Evolutionary conservation across 2,888 invertebrate species (phyloP).

Genomic region (Caenorhabditis drosophilae): DNA sequence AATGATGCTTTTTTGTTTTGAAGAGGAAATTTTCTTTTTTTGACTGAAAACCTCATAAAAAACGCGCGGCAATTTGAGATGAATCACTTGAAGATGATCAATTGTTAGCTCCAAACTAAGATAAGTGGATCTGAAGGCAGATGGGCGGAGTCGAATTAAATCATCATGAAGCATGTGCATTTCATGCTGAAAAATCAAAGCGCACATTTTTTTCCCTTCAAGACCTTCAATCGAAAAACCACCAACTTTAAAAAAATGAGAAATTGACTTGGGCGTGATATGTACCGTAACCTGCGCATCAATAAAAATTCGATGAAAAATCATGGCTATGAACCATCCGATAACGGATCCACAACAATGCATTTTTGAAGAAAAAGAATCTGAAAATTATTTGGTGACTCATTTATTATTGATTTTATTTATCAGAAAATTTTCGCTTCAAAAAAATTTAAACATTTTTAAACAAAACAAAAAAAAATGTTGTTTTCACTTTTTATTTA

Average conservation of each 20-base stretch:
- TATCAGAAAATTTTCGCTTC: no score
- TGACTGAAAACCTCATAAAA: conserved; percentile 22
- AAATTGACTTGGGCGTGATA: not conserved
- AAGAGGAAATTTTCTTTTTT: no score
- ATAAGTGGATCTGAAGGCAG: conserved; percentile 22
- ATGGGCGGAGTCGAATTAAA: conserved; percentile 15
- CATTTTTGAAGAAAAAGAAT: no score
- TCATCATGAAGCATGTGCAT: conserved; percentile 9
- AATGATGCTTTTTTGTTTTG: no score
- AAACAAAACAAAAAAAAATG: no score
- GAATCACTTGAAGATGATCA: conserved; percentile 28
- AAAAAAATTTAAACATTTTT: no score
- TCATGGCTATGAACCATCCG: no score
- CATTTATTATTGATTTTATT: no score
- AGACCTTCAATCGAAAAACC: not conserved
- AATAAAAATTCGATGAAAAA: not conserved
- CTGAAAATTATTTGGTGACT: no score
- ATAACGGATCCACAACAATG: no score
- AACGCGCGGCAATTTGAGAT: conserved; percentile 22
- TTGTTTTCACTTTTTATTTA: no score
- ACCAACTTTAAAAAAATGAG: not conserved
- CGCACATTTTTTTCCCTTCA: not conserved
- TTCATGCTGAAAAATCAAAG: conserved; percentile 16
- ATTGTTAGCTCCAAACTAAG: conserved; percentile 26
- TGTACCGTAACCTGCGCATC: not conserved